Percentiles rank a stretch among this genome's conserved stretches.
Evolutionary conservation across 2,113 vertebrate genomes (phyloP).

Genomic region (Pangasianodon hypophthalmus): DNA sequence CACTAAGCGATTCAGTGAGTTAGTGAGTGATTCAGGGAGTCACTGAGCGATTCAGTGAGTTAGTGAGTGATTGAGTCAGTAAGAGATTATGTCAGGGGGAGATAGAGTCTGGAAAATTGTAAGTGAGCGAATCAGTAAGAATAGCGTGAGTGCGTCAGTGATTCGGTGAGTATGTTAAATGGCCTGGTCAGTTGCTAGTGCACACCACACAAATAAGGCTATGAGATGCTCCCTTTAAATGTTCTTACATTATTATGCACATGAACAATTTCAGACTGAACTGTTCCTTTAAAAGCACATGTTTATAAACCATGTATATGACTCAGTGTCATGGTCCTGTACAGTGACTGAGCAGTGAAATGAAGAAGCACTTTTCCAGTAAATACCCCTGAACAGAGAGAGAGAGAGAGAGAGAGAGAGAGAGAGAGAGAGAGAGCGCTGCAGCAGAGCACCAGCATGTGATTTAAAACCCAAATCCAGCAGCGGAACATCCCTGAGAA

Average conservation of each 20-base stretch:
- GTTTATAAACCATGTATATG: neutral
- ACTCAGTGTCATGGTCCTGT: neutral
- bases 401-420: neutral
- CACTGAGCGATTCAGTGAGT: neutral
- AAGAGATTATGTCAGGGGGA: neutral
- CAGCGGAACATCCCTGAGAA: constrained; percentile 9
- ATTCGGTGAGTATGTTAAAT: neutral
- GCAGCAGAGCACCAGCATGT: neutral
- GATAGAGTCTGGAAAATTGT: neutral
- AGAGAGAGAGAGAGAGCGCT: neutral
- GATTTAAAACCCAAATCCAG: neutral
- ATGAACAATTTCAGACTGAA: neutral
- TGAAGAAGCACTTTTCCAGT: neutral
- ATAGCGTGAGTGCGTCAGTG: neutral
- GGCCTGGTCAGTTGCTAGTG: neutral
- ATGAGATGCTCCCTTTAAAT: neutral
- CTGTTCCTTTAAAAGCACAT: neutral
- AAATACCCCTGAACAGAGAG: neutral
- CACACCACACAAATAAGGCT: too few relatives aligned
- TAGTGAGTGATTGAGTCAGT: neutral
- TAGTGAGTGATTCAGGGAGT: neutral
- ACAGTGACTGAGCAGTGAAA: neutral
- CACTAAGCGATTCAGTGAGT: neutral
- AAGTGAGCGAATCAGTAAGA: neutral
- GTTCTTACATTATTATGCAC: neutral